Evolutionary conservation across 1,140 invertebrate species (phyloP).

Genomic region (Ladona fulva): DNA sequence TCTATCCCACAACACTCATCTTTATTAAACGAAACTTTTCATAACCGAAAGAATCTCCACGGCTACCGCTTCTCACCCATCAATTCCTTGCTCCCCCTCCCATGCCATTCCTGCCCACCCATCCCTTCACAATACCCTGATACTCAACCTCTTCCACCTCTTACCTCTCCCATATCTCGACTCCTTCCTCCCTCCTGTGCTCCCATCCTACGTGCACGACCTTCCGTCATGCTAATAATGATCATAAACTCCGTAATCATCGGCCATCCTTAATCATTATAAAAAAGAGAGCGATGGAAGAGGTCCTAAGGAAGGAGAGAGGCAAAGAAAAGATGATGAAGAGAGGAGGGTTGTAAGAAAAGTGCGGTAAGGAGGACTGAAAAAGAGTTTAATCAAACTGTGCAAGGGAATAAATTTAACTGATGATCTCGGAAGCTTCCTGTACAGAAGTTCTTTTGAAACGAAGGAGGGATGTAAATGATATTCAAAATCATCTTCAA

Average conservation of each 20-base stretch:
- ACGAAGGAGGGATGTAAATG: too few relatives aligned
- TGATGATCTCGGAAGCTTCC: too few relatives aligned
- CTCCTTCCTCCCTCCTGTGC: not conserved
- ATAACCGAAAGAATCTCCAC: conserved; percentile 1
- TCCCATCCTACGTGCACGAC: not conserved
- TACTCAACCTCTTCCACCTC: not conserved
- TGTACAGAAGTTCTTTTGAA: too few relatives aligned
- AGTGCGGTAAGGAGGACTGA: not conserved
- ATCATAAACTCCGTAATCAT: not conserved
- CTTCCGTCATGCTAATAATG: not conserved
- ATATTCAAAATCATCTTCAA: too few relatives aligned
- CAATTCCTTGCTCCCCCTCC: not conserved
- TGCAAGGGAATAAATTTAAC: too few relatives aligned
- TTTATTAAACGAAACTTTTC: conserved; percentile 10
- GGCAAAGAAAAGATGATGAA: not conserved
- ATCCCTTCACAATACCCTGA: not conserved
- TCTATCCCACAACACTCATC: not conserved
- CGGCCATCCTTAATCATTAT: not conserved
- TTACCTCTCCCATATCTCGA: not conserved
- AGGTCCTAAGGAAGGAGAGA: too few relatives aligned
- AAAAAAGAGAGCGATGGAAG: not conserved
- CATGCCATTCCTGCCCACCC: not conserved
- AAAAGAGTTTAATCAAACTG: not conserved
- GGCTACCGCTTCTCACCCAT: not conserved
- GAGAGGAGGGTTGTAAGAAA: not conserved